Base-by-base conservation (phyloP, 2,888 invertebrate species). In the Malthinus flaveolus region DNA sequence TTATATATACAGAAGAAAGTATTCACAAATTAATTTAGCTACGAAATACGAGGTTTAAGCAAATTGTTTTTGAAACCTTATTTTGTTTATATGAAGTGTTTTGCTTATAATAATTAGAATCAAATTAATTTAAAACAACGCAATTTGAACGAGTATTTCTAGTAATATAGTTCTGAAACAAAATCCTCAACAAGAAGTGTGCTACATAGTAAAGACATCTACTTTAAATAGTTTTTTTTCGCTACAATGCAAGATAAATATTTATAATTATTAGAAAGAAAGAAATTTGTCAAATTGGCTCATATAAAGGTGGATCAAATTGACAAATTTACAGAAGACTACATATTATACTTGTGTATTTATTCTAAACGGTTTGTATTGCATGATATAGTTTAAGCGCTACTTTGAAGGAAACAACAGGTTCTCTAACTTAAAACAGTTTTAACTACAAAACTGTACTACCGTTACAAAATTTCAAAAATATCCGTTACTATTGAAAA, bases 1-100 rank as follows among this genome's bases (percentile, higher is more conserved):
- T 55, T 59, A 55, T 56, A 59, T 59, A 59, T 59, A 59, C 59
- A 59, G 59, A 46, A 56, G 52, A 56, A 34, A 55, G 56, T 56
- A 59, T 59, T 59, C 59, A 59, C 59, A 59, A 59, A 56, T 56
- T 42, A 55, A 55, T 59, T 56, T 42, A 42, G 13, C 15, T 13
- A 42, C 12, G 13, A 15, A 42, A 42, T 13, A 13, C 23, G 15
- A 13, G 37, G 39, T 15, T n/a, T 12, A n/a, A 42, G 39, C 23
- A 42, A 39, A 11, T 42, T 42, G 39, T 15, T 15, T 42, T 15
- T 4, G 7, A 23, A 15, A 11, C 15, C 13, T 11, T 4, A 23
- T 5, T 23, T 23, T 23, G 5, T 23, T 23, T 23, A 23, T 23
- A 23, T 23, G 3, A 23, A 23, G 23, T 23, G 23, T 23, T 23